A percentile compares a stretch with the other conserved stretches of the same genome.
Evolutionary conservation across 2,113 vertebrate genomes (phyloP).

Genomic region (Vidua chalybeata): DNA sequence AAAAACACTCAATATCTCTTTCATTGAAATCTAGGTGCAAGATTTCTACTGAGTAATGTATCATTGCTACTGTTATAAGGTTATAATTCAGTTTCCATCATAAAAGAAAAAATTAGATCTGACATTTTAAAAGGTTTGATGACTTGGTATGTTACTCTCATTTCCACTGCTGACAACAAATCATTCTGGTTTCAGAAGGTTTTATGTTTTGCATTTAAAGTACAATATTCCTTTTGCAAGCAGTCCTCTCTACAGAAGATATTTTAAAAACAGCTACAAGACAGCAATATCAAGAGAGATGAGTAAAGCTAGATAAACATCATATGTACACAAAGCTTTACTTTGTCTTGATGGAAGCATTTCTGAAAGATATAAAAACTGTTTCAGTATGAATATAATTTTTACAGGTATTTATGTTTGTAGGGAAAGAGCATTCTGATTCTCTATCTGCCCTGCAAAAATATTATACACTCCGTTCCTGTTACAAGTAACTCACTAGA

Average conservation of each 20-base stretch:
- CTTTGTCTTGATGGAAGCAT: neutral
- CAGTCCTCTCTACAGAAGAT: neutral
- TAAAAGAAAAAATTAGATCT: neutral
- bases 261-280: neutral
- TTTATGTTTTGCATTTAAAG: neutral
- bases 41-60: neutral
- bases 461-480: neutral
- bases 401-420: neutral
- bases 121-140: neutral
- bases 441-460: neutral
- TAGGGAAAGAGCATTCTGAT: neutral
- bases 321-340: neutral
- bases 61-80: neutral
- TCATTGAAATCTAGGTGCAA: neutral
- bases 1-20: neutral
- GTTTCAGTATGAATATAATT: neutral
- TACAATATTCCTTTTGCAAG: neutral
- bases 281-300: neutral
- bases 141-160: neutral
- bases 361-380: neutral
- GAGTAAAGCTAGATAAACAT: neutral
- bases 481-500: neutral
- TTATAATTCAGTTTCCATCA: neutral
- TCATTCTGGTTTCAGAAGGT: neutral
- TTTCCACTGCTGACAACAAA: neutral